Evolutionary conservation across 92 coral and sea anemone species (phyloP), one percentile per base, ranked within the genome.

Genomic region (Parazoanthus swiftii): DNA sequence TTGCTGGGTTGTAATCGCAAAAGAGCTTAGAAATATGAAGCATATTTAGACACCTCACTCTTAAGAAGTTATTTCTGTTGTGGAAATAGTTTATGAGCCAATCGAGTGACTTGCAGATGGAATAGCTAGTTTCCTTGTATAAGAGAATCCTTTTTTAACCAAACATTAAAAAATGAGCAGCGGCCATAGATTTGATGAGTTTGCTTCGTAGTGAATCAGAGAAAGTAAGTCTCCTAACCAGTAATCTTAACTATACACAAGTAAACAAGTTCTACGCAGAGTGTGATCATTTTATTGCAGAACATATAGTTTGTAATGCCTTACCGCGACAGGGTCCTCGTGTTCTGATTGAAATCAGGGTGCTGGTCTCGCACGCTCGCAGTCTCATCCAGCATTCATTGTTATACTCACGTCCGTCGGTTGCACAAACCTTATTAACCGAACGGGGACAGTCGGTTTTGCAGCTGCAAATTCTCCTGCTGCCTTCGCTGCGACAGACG

Each of bases 321-420:
- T 70, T 84, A 84, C 87, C 79, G 8, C 77, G 65, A 48, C 87
- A 84, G 18, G 67, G 67, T 84, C 87, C 87, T 13, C 42, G 37
- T 26, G 79, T 26, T 8, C 66, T 29, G 26, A 84, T 67, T 44
- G 87, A 44, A 68, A 84, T 84, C 63, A 84, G 26, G 8, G 67
- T 70, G 23, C 43, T 71, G 43, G 87, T 84, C 79, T 46, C 44
- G 37, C 87, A 84, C 25, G 87, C 87, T 71, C 37, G 78, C 21
- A 84, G 63, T 71, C 43, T 84, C 87, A 84, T 70, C 78, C 54
- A 71, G 59, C 87, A 84, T 37, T 70, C 66, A 14, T 84, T 84
- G 87, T 48, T 46, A 26, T 84, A 84, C 5, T 78, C 44, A 20
- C 87, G 65, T 26, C 79, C 79, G 38, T 84, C 87, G 10, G 87